Base-by-base conservation (phyloP, 1,140 invertebrate genomes). In the Andricus grossulariae region DNA sequence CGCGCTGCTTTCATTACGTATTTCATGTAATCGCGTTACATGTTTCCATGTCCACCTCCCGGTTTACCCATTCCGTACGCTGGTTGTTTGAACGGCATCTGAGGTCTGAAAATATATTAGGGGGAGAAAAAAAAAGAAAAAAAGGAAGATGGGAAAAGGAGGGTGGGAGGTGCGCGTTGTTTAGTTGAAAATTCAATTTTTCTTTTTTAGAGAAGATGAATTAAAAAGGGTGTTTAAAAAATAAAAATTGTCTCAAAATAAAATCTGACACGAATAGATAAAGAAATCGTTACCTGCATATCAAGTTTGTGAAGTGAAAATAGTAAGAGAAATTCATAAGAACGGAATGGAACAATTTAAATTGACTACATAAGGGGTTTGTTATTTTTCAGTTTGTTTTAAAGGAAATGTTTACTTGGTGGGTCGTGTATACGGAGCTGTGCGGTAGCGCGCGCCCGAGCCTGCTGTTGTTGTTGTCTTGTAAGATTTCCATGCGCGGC, bases 401-500 rank as follows among this genome's bases (percentile, higher is more conserved):
- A 51, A 10, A 75, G 77, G 78, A 57, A 50, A 60, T 80, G 73
- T 89, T 91, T 90, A 91, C 90, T 91, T 91, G 85, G 85, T 85
- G 79, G 90, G 90, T 77, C 90, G 90, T 82, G 88, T 83, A 82
- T 91, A 91, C 73, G 90, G 90, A 79, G 90, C 86, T 79, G 86
- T 85, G 82, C 90, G 90, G 84, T 88, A 91, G 83, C 90, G 90
- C 86, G 90, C 88, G 75, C 85, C 85, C 85, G 88, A 88, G 84
- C 89, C 87, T 82, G 90, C 85, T 76, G 90, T 89, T 73, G 90
- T 88, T 83, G 90, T 90, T 77, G 90, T 91, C 90, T 92, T 92
- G 90, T 91, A 92, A 74, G 90, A 91, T 86, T 92, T 92, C 90
- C 90, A 92, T 86, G 89, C 90, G 83, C 90, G 90, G 88, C 89